Evolutionary conservation across 1,140 invertebrate species (phyloP).

Genomic region (Trachymyrmex cornetzi): DNA sequence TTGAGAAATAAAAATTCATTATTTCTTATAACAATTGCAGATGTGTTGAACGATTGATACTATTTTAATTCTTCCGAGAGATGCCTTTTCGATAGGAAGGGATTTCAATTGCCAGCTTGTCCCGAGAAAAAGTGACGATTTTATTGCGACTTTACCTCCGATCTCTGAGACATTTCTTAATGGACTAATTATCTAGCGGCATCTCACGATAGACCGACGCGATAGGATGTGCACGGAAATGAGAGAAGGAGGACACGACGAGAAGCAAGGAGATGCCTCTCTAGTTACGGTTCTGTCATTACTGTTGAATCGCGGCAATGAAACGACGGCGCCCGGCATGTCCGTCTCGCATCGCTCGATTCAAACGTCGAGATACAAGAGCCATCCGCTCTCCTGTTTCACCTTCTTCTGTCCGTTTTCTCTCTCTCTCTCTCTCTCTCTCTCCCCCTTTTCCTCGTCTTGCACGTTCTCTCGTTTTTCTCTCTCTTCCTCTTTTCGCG

Average conservation of each 20-base stretch:
- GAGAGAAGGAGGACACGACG: conserved; percentile 1
- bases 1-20: neutral
- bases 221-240: neutral
- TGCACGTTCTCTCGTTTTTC: conserved; percentile 20
- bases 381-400: conserved; percentile 40
- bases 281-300: conserved; percentile 73
- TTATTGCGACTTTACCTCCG: conserved; percentile 36
- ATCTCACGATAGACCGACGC: conserved; percentile 42
- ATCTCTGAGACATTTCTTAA: conserved; percentile 26
- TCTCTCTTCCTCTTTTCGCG: neutral
- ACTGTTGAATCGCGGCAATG: conserved; percentile 63
- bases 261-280: conserved; percentile 27
- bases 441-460: neutral
- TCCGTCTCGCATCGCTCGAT: conserved; percentile 72
- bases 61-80: neutral
- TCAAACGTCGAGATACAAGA: conserved; percentile 78
- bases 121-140: conserved; percentile 8
- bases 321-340: conserved; percentile 42
- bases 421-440: conserved; percentile 32
- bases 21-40: no score
- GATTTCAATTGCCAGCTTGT: neutral
- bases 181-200: conserved; percentile 51
- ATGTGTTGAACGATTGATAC: no score
- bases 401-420: conserved; percentile 5
- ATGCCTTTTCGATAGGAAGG: neutral